Conservation (phyloP, 1,140 invertebrate genomes). For the Drosophila baimaii region DNA sequence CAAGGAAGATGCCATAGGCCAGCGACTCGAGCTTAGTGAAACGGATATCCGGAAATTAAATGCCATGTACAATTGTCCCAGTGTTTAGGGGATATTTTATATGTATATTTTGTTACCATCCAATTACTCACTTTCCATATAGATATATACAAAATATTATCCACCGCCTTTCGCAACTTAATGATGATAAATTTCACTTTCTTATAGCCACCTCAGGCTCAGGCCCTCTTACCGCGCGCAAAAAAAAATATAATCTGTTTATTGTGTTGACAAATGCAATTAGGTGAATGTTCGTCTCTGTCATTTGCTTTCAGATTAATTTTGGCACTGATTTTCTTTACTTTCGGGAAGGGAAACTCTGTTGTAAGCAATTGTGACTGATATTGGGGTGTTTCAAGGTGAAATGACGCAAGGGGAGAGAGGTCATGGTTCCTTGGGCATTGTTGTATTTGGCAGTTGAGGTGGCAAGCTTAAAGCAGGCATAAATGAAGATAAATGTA, state of each 20-base stretch:
- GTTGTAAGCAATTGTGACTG: slow-evolving; percentile 5
- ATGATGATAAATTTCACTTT: slow-evolving; percentile 39
- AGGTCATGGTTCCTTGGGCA: neutral
- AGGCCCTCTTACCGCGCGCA: neutral
- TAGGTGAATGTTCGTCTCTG: slow-evolving; percentile 23
- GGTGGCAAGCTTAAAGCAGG: neutral
- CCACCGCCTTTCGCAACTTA: slow-evolving; percentile 9
- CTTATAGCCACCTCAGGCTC: slow-evolving; percentile 1
- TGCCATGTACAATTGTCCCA: slow-evolving; percentile 86
- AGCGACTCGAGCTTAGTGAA: slow-evolving; percentile 87
- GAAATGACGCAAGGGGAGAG: neutral
- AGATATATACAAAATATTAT: neutral
- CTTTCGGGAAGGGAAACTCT: neutral
- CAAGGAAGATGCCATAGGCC: slow-evolving; percentile 85
- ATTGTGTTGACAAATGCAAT: slow-evolving; percentile 47
- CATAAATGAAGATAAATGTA: slow-evolving; percentile 27
- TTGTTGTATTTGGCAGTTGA: slow-evolving; percentile 7
- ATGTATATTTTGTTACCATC: neutral
- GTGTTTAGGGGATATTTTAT: neutral
- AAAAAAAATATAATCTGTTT: slow-evolving; percentile 40
- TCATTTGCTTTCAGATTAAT: slow-evolving; percentile 24
- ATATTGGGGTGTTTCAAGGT: neutral
- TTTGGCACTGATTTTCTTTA: slow-evolving; percentile 13
- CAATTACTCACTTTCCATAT: neutral
- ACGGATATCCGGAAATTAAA: slow-evolving; percentile 88